Conservation (phyloP, 2,797 vertebrate species). For the Sphaeramia orbicularis region DNA sequence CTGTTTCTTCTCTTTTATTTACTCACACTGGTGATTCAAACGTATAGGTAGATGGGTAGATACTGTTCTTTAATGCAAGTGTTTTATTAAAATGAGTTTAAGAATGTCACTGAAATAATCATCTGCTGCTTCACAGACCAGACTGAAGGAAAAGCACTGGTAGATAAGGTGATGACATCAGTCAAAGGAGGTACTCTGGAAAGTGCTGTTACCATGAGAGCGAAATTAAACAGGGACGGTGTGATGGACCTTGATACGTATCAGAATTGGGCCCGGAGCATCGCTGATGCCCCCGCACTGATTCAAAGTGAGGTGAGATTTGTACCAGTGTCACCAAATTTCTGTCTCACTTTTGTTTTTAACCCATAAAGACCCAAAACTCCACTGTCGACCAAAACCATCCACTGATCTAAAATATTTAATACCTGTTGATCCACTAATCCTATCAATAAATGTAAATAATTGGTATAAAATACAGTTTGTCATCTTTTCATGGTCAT, state of each 20-base stretch:
- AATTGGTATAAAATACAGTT: too few relatives aligned
- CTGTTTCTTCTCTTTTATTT: background rate
- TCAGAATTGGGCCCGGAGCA: slow-evolving; percentile 85
- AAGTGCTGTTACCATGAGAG: slow-evolving; percentile 82
- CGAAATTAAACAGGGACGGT: slow-evolving; percentile 70
- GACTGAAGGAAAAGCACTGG: slow-evolving; percentile 35
- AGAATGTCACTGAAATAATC: background rate
- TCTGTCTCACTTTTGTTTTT: too few relatives aligned
- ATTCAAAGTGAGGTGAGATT: slow-evolving; percentile 85
- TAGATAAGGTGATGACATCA: slow-evolving; percentile 87
- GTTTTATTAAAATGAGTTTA: background rate
- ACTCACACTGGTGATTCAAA: background rate
- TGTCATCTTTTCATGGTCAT: too few relatives aligned
- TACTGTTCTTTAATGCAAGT: background rate
- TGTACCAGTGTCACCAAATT: background rate
- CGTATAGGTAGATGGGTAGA: background rate
- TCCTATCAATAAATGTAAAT: too few relatives aligned
- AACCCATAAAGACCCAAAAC: too few relatives aligned
- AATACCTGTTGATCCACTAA: too few relatives aligned
- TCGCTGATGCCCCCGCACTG: slow-evolving; percentile 84
- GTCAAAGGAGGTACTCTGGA: slow-evolving; percentile 86
- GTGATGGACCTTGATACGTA: slow-evolving; percentile 80
- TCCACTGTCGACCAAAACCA: too few relatives aligned
- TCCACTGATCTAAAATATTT: too few relatives aligned
- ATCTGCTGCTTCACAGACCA: slow-evolving; percentile 32